phyloP scores from a whole-genome alignment of 2,888 invertebrate genomes.

The Teinopalpus imperialis region DNA sequence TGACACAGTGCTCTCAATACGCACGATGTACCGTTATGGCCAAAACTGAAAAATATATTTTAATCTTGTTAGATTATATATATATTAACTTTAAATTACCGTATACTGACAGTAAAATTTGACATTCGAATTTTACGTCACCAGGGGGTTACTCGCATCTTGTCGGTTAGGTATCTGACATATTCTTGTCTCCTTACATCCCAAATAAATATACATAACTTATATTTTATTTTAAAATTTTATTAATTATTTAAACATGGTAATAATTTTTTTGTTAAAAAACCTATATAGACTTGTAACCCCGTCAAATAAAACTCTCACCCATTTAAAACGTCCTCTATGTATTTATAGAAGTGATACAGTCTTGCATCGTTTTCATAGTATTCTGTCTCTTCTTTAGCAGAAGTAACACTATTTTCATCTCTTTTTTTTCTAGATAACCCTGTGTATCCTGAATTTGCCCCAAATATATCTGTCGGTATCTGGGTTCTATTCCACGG shows the following conservation, averaged over 20 bases:
- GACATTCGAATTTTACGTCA: no score
- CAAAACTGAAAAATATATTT: slow-evolving; percentile 66
- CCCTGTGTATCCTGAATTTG: slow-evolving; percentile 57
- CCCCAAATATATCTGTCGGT: slow-evolving; percentile 60
- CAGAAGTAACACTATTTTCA: neutral
- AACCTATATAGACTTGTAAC: no score
- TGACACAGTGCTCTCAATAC: slow-evolving; percentile 86
- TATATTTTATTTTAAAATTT: no score
- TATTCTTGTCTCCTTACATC: no score
- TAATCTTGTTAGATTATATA: neutral
- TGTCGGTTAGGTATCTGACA: no score
- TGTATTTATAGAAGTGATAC: slow-evolving; percentile 65
- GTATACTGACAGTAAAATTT: no score
- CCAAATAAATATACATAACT: no score
- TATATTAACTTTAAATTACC: no score
- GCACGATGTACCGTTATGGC: slow-evolving; percentile 85
- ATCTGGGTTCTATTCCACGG: slow-evolving; percentile 73
- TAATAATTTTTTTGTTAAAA: no score
- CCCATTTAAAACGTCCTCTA: slow-evolving; percentile 58
- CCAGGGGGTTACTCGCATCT: no score
- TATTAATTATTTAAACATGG: no score
- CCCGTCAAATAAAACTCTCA: slow-evolving; percentile 52
- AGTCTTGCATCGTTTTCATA: slow-evolving; percentile 60
- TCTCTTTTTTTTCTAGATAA: slow-evolving; percentile 52
- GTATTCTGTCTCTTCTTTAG: slow-evolving; percentile 21